These are phyloP conservation scores for Tokudaia muenninki DNA, from an alignment of 2,797 vertebrate genomes.

Conservation along the genomic window DNA sequence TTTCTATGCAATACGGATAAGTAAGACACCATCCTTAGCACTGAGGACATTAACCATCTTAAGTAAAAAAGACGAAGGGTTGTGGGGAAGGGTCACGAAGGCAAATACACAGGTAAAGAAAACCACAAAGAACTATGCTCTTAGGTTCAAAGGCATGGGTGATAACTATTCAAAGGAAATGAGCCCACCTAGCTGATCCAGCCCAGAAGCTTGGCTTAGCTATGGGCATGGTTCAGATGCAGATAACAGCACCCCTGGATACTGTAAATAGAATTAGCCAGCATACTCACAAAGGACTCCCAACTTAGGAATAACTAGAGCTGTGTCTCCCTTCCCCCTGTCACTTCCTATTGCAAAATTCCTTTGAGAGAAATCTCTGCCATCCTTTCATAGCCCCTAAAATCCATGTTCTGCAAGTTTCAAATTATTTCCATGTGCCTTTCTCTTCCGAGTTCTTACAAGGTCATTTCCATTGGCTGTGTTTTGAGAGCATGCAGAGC, in stretches of 20 bases:
- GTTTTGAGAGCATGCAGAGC: slow-evolving; percentile 31
- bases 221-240: no score
- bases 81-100: not conserved
- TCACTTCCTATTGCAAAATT: not conserved
- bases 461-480: slow-evolving; percentile 60
- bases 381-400: slow-evolving; percentile 25
- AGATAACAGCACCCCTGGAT: not conserved
- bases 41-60: not conserved
- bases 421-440: slow-evolving; percentile 71
- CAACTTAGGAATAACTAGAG: not conserved
- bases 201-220: not conserved
- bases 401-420: slow-evolving; percentile 56
- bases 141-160: not conserved
- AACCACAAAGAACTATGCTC: not conserved
- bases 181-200: not conserved
- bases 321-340: not conserved
- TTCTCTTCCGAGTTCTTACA: not conserved
- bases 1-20: not conserved
- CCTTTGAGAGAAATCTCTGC: slow-evolving; percentile 59
- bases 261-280: not conserved
- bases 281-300: not conserved
- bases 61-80: not conserved
- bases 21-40: not conserved
- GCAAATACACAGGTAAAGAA: not conserved
- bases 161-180: not conserved